These are phyloP conservation scores for Trachelipus rathkii DNA, from an alignment of 1,140 invertebrate species.

Conservation along the genomic window DNA sequence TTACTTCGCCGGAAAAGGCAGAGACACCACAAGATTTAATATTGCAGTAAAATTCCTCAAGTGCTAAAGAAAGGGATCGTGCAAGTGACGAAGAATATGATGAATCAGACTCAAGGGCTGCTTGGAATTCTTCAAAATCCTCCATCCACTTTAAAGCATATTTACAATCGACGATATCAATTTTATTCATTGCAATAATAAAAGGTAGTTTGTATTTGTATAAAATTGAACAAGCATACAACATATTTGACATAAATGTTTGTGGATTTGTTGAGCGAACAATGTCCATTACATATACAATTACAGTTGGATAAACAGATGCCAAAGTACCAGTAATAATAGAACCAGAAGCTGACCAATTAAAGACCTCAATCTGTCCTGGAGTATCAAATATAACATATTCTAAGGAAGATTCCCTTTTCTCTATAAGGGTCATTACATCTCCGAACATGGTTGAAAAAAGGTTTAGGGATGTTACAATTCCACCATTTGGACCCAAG, in stretches of 20 bases:
- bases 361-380: slow-evolving; percentile 82
- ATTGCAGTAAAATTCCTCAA: slow-evolving; percentile 92
- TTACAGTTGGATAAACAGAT: slow-evolving; percentile 81
- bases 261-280: slow-evolving; percentile 85
- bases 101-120: slow-evolving; percentile 74
- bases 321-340: slow-evolving; percentile 88
- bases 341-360: slow-evolving; percentile 96
- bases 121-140: slow-evolving; percentile 91
- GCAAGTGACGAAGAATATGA: slow-evolving; percentile 88
- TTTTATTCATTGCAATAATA: slow-evolving; percentile 94
- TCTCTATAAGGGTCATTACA: slow-evolving; percentile 74
- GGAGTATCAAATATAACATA: slow-evolving; percentile 96
- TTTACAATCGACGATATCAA: slow-evolving; percentile 78
- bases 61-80: slow-evolving; percentile 82
- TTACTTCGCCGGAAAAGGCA: slow-evolving; percentile 35
- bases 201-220: slow-evolving; percentile 96
- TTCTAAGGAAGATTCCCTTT: slow-evolving; percentile 64
- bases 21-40: slow-evolving; percentile 54
- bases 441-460: slow-evolving; percentile 97
- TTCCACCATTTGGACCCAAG: slow-evolving; percentile 94
- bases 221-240: slow-evolving; percentile 99
- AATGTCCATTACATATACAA: slow-evolving; percentile 93
- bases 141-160: slow-evolving; percentile 96
- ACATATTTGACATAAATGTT: slow-evolving; percentile 99
- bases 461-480: slow-evolving; percentile 94